phyloP scores from a whole-genome alignment of 2,888 invertebrate species.

The Nebria brevicollis region DNA sequence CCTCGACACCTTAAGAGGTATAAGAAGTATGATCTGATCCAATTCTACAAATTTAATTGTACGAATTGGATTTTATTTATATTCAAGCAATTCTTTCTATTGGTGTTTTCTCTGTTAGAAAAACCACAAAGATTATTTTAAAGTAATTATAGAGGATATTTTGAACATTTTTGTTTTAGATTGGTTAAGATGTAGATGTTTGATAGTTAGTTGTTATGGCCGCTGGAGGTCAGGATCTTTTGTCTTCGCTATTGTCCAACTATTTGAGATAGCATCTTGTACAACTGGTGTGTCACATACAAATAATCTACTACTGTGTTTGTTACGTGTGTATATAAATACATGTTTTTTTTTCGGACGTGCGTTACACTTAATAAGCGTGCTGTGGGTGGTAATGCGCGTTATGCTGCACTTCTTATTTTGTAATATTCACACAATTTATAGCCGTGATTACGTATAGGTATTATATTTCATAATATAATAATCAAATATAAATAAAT shows the following conservation, averaged over 20 bases:
- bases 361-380: slow-evolving; percentile 20
- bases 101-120: background rate
- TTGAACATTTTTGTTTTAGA: background rate
- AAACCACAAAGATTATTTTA: background rate
- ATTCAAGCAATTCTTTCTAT: no score
- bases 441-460: background rate
- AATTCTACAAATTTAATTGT: no score
- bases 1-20: no score
- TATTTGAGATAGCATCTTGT: slow-evolving; percentile 6
- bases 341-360: slow-evolving; percentile 12
- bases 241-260: slow-evolving; percentile 20
- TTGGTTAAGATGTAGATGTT: slow-evolving; percentile 16
- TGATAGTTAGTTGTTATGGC: slow-evolving; percentile 9
- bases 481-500: background rate
- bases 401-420: background rate
- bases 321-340: slow-evolving; percentile 2
- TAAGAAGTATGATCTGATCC: no score
- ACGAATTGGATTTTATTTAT: no score
- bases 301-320: slow-evolving; percentile 13
- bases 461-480: background rate
- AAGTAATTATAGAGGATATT: background rate
- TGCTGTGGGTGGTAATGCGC: slow-evolving; percentile 8
- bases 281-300: slow-evolving; percentile 18
- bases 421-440: background rate
- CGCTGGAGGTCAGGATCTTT: slow-evolving; percentile 11